Evolutionary conservation across 1,140 invertebrate genomes (phyloP).

Genomic region (Pseudomyrmex flavicornis): DNA sequence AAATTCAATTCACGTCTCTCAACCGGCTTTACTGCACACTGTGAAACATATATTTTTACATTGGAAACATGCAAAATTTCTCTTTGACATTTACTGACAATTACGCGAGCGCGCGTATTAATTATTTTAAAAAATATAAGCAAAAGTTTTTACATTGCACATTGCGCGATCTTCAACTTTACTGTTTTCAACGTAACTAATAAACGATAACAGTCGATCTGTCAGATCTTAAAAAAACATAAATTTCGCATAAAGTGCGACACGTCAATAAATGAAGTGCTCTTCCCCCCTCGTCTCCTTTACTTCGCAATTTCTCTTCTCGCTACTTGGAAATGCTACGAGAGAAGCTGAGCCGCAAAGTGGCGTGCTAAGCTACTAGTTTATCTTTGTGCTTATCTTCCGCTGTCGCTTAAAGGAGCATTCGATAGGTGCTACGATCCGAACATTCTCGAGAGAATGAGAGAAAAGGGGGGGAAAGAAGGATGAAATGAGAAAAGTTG

Average conservation of each 20-base stretch:
- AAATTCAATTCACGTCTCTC: background rate
- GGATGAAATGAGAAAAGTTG: constrained; percentile 33
- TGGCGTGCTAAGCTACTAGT: constrained; percentile 26
- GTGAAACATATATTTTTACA: background rate
- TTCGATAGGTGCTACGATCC: constrained; percentile 23
- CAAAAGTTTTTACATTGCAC: no score
- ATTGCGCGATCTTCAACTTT: no score
- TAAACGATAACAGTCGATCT: no score
- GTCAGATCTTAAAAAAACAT: background rate
- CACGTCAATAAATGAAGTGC: constrained; percentile 13
- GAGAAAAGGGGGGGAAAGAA: constrained; percentile 4
- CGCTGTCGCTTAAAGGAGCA: constrained; percentile 34
- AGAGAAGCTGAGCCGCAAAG: constrained; percentile 14
- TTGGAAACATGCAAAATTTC: background rate
- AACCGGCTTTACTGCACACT: background rate
- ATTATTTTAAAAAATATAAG: no score
- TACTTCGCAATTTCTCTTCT: background rate
- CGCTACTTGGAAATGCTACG: constrained; percentile 8
- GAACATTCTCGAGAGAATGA: constrained; percentile 13
- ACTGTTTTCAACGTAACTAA: no score
- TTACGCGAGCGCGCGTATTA: no score
- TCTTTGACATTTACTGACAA: background rate
- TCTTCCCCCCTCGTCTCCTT: background rate
- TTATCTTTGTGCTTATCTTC: constrained; percentile 47
- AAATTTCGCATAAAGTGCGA: constrained; percentile 16